These are phyloP conservation scores for Zygothrica quintamaculata DNA, from an alignment of 2,888 invertebrate species.

Conservation along the genomic window DNA sequence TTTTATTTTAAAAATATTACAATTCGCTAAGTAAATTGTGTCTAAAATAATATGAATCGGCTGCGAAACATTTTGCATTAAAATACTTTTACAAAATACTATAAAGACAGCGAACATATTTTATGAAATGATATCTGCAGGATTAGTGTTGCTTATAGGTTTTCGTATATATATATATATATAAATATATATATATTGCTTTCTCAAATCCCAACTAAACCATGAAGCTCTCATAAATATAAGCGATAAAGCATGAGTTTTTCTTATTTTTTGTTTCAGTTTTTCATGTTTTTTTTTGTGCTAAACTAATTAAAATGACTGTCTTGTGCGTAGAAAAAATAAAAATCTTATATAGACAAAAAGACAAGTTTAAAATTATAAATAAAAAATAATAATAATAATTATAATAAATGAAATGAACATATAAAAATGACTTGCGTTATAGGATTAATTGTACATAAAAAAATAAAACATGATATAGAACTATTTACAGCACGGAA, in stretches of 20 bases:
- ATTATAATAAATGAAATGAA: slow-evolving; percentile 25
- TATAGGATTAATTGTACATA: slow-evolving; percentile 54
- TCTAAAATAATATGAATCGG: slow-evolving; percentile 69
- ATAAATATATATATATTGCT: slow-evolving; percentile 19
- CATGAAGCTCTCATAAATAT: slow-evolving; percentile 58
- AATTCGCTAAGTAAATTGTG: slow-evolving; percentile 78
- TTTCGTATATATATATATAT: slow-evolving; percentile 27
- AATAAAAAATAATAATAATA: slow-evolving; percentile 22
- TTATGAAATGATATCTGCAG: slow-evolving; percentile 30
- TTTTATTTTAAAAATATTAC: slow-evolving; percentile 74
- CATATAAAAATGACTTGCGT: slow-evolving; percentile 63
- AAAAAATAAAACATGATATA: slow-evolving; percentile 53
- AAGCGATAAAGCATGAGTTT: slow-evolving; percentile 61
- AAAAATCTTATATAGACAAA: slow-evolving; percentile 48
- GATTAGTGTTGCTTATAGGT: slow-evolving; percentile 9
- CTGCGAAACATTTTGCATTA: slow-evolving; percentile 60
- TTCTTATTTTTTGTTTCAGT: slow-evolving; percentile 59
- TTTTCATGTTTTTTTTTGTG: slow-evolving; percentile 31
- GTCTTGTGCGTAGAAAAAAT: slow-evolving; percentile 74
- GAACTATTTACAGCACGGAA: slow-evolving; percentile 74
- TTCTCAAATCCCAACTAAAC: slow-evolving; percentile 66
- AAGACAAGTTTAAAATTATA: slow-evolving; percentile 41
- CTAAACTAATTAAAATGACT: slow-evolving; percentile 73
- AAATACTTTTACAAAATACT: slow-evolving; percentile 79
- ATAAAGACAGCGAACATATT: slow-evolving; percentile 62